A percentile compares a stretch with the other conserved stretches of the same genome.
Conservation (phyloP, 2,888 invertebrate species). For the Dryobotodes eremita region DNA sequence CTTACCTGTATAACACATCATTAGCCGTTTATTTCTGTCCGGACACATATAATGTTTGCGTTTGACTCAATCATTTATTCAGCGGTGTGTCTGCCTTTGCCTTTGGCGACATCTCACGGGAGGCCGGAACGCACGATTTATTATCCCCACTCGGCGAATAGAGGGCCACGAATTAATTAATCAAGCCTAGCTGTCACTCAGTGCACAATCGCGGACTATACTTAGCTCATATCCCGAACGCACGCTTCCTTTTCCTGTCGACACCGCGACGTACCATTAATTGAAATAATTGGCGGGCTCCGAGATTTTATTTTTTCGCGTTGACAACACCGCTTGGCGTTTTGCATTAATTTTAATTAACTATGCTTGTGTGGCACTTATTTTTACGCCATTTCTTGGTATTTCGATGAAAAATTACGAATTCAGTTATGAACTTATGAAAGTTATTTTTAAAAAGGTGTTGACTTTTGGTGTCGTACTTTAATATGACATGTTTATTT, state of each 20-base stretch:
- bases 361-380: conserved; percentile 57
- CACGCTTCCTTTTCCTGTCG: conserved; percentile 89
- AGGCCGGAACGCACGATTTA: conserved; percentile 88
- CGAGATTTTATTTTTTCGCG: conserved; percentile 83
- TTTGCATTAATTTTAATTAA: conserved; percentile 76
- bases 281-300: conserved; percentile 89
- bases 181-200: conserved; percentile 89
- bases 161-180: conserved; percentile 88
- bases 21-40: conserved; percentile 88
- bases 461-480: conserved; percentile 37
- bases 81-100: conserved; percentile 79
- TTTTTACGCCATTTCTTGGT: conserved; percentile 60
- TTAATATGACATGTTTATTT: conserved; percentile 31
- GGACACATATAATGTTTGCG: conserved; percentile 85
- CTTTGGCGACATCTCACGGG: conserved; percentile 89
- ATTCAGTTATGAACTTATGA: conserved; percentile 46
- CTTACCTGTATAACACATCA: conserved; percentile 89
- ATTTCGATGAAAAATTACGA: conserved; percentile 59
- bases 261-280: conserved; percentile 87
- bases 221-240: conserved; percentile 78
- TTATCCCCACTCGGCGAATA: conserved; percentile 85
- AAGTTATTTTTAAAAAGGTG: conserved; percentile 42
- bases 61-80: conserved; percentile 89
- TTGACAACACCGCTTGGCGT: conserved; percentile 82
- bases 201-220: conserved; percentile 85